A percentile compares a stretch with the other conserved stretches of the same genome.
phyloP scores from a whole-genome alignment of 2,888 invertebrate species.

The Tenthredo distinguenda region DNA sequence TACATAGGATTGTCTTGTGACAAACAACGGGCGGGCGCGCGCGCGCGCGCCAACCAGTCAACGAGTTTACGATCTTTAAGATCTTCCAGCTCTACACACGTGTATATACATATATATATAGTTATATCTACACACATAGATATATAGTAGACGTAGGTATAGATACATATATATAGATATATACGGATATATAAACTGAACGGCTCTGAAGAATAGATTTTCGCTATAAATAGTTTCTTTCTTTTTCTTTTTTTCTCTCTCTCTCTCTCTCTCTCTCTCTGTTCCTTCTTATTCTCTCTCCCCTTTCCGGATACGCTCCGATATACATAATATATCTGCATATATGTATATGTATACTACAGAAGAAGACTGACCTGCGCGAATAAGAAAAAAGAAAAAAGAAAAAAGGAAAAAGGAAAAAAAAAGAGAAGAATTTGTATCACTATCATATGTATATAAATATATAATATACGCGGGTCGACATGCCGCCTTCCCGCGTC shows the following conservation, averaged over 20 bases:
- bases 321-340: neutral
- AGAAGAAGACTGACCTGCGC: constrained; percentile 17
- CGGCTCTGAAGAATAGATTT: neutral
- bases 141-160: neutral
- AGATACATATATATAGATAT: neutral
- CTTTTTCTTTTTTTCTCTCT: neutral
- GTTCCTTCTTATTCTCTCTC: neutral
- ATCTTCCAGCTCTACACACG: neutral
- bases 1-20: neutral
- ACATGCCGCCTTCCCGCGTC: too few relatives aligned
- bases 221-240: neutral
- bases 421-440: neutral
- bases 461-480: neutral
- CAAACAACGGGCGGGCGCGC: neutral
- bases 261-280: neutral
- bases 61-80: neutral
- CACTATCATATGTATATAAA: neutral
- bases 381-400: neutral
- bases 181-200: neutral
- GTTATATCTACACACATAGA: neutral
- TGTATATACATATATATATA: neutral
- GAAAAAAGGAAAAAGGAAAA: neutral
- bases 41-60: neutral
- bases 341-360: neutral
- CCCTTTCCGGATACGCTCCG: neutral